Base-by-base conservation (phyloP, 2,113 vertebrate species). In the Canis aureus region DNA sequence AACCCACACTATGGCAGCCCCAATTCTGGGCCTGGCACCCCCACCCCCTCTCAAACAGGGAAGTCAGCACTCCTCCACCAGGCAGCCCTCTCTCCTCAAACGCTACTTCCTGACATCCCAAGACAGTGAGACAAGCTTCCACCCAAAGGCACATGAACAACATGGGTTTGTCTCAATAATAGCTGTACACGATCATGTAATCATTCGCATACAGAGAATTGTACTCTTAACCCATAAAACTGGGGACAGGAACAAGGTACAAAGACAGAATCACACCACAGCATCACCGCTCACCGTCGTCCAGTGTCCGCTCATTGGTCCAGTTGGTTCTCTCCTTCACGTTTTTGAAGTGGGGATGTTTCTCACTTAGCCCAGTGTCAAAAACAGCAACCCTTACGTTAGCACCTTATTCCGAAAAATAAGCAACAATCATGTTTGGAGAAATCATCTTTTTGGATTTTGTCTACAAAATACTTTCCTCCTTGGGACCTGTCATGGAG, bases 241-340 rank as follows among this genome's bases (percentile, higher is more conserved):
- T 0, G 32, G n/a, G 78, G 13, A 13, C 1, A 2, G 60, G 22
- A 49, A 38, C 11, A 2, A 78, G 11, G 80, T 3, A 10, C 7
- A 19, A 3, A 55, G 76, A n/a, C 76, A 10, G 2, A 29, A 17
- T 79, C 49, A 19, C 51, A 10, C 27, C 51, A 6, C 51, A 6
- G 16, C 51, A 53, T 11, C 0, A 17, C 4, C 73, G 97, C 99
- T 98, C 96, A 99, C 99, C 99, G 0, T 99, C 99, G 73, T 99
- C 99, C 98, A 99, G 99, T 1, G 99, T 99, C 97, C 99, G 99
- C 97, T 99, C 99, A 15, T 99, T 99, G 71, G 99, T 99, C 99
- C 99, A 99, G 99, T 99, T 99, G 97, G 99, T 99, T 97, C 99
- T 99, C 97, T 99, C 99, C 98, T 99, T 99, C 60, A 99, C 99